Evolutionary conservation across 1,140 invertebrate species (phyloP), one percentile per base, ranked within the genome.

Genomic region (Drosophila persimilis): DNA sequence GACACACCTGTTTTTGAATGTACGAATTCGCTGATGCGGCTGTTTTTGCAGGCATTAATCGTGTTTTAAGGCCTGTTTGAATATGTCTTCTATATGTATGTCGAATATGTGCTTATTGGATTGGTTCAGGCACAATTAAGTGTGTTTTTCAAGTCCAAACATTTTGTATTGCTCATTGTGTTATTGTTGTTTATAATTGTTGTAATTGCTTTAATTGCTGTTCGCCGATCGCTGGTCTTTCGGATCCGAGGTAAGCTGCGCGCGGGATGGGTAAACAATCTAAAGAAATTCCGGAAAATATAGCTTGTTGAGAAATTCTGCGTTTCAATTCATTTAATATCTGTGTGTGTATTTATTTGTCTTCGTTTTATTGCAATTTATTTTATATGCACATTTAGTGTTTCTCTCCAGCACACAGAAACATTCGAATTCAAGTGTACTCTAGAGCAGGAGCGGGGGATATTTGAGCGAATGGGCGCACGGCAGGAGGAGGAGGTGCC

Each of bases 191-290:
- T 81, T 86, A 75, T 88, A 72, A 81, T 88, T 80, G 61, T 88
- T 86, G 78, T 88, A 77, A 86, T 86, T 77, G 83, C 59, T 67
- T 78, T 86, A 65, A 88, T 86, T 55, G 83, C 65, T 81, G 66
- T 77, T 85, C 35, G 35, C 35, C 35, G 35, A 39, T 39, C 35
- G 11, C 35, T 39, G 35, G 11, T 13, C 80, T 80, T 52, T 65
- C 80, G 61, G 56, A 61, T 56, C 70, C 75, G 60, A 39, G 35
- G 11, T 3, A 26, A 5, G 17, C 48, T 45, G 35, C 26, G 15
- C 24, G 46, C 9, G 52, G 29, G 46, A 17, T 43, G 46, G 51
- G 31, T 83, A 83, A 83, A 83, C 80, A 85, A 84, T 60, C 56
- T 41, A 51, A 35, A 8, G 20, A 47, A 46, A 66, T 35, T 63